Base-by-base conservation (phyloP, 2,888 invertebrate genomes). In the Adineta ricciae region DNA sequence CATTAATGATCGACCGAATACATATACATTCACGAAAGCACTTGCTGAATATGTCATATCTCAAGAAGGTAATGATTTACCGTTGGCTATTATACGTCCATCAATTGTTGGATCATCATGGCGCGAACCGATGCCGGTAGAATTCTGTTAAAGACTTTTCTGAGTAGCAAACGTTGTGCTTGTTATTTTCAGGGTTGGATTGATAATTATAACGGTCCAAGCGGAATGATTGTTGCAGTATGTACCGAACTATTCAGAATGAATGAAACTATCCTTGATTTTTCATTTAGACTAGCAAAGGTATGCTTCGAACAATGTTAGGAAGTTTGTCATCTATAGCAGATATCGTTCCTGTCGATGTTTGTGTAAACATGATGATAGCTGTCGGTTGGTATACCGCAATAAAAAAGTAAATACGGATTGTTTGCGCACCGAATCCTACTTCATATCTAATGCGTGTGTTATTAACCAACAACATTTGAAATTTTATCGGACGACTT, bases 201-300 rank as follows among this genome's bases (percentile, higher is more conserved):
- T 0, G 94, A 95, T 87, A 97, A 96, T 84, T 95, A 95, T 90
- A 97, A 97, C 89, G 97, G 97, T 0, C 96, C 97, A 0, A 96
- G 96, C 11, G 72, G 96, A 93, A 91, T 96, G 7, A 89, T 89
- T 54, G 87, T 88, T 82, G 88, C 88, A 19, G 88, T 88, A 78
- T 11, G 78, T 96, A 96, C 0, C 97, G 97, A 96, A 96, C 0
- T 94, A 95, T 87, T 97, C 96, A 84, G 5, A 5, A 95, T 95
- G 90, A 97, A 97, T 89, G 97, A 97, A 96, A 97, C 0, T 96
- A 96, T 14, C 64, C 96, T n/a, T n/a, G n/a, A n/a, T n/a, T n/a
- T n/a, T n/a, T n/a, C 50, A 87, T 88, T 83, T 88, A 88, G n/a
- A 87, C 93, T 84, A 94, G 94, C 0, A 94, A 95, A 91, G 97